Conservation (phyloP, 2,888 invertebrate species). For the Meta bourneti region DNA sequence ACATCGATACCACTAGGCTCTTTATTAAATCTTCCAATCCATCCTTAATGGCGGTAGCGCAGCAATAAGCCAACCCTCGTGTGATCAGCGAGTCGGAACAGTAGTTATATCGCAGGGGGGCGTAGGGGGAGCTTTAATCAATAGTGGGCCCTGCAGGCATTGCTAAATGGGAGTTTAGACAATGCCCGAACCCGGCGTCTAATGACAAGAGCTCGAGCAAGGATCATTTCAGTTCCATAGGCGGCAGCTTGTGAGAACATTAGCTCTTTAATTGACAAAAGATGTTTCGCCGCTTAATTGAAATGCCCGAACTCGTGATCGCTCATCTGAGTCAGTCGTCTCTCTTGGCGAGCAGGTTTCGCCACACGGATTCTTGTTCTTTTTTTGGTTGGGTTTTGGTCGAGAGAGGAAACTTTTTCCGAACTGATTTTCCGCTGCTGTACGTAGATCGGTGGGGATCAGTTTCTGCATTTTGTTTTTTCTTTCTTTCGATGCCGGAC, state of each 20-base stretch:
- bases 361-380: not conserved
- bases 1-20: slow-evolving; percentile 72
- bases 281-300: slow-evolving; percentile 76
- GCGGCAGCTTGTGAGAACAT: slow-evolving; percentile 76
- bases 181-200: slow-evolving; percentile 63
- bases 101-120: slow-evolving; percentile 60
- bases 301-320: slow-evolving; percentile 70
- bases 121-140: slow-evolving; percentile 65
- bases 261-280: slow-evolving; percentile 77
- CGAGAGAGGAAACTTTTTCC: slow-evolving; percentile 16
- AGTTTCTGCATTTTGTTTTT: slow-evolving; percentile 22
- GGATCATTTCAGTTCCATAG: slow-evolving; percentile 67
- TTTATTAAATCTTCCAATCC: slow-evolving; percentile 75
- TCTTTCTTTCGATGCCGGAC: not conserved
- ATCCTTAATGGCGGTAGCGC: slow-evolving; percentile 62
- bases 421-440: slow-evolving; percentile 20
- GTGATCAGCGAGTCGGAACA: slow-evolving; percentile 72
- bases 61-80: slow-evolving; percentile 46
- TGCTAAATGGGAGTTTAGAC: slow-evolving; percentile 76
- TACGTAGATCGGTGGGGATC: not conserved
- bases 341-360: not conserved
- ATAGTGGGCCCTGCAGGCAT: slow-evolving; percentile 68
- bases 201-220: slow-evolving; percentile 73
- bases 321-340: slow-evolving; percentile 55
- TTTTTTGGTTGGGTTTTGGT: not conserved